Percentiles rank a stretch among this genome's conserved stretches.
These are phyloP conservation scores for Lacanobia oleracea DNA, from an alignment of 2,888 invertebrate genomes.

Conservation along the genomic window DNA sequence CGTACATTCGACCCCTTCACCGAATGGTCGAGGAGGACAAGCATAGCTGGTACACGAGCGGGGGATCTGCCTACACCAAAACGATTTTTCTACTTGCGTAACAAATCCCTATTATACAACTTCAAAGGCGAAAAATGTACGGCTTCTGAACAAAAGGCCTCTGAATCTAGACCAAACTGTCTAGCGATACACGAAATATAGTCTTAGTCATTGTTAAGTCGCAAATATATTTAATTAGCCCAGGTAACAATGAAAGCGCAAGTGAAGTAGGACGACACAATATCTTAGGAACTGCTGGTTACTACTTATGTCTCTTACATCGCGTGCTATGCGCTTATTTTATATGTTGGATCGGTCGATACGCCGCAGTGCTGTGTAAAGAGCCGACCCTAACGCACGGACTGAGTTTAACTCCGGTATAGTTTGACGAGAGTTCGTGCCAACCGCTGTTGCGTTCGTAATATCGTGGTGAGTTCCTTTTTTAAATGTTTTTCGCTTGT, in stretches of 20 bases:
- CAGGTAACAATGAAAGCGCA: conserved; percentile 65
- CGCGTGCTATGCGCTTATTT: conserved; percentile 83
- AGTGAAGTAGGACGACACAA: conserved; percentile 62
- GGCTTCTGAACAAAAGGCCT: not conserved
- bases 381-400: conserved; percentile 76
- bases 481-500: conserved; percentile 5
- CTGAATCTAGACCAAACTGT: conserved; percentile 4
- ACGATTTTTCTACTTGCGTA: not conserved
- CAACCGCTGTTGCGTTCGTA: conserved; percentile 68
- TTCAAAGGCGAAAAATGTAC: not conserved
- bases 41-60: not conserved
- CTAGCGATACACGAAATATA: conserved; percentile 12
- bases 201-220: conserved; percentile 36
- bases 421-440: conserved; percentile 66
- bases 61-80: not conserved
- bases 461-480: conserved; percentile 65
- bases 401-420: conserved; percentile 55
- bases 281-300: conserved; percentile 63
- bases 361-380: conserved; percentile 85
- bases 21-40: no score
- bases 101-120: conserved; percentile 5
- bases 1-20: not conserved
- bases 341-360: conserved; percentile 82
- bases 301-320: conserved; percentile 73
- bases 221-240: conserved; percentile 59